Evolutionary conservation across 1,140 invertebrate species (phyloP), one percentile per base, ranked within the genome.

Genomic region (Drosophila nasuta): DNA sequence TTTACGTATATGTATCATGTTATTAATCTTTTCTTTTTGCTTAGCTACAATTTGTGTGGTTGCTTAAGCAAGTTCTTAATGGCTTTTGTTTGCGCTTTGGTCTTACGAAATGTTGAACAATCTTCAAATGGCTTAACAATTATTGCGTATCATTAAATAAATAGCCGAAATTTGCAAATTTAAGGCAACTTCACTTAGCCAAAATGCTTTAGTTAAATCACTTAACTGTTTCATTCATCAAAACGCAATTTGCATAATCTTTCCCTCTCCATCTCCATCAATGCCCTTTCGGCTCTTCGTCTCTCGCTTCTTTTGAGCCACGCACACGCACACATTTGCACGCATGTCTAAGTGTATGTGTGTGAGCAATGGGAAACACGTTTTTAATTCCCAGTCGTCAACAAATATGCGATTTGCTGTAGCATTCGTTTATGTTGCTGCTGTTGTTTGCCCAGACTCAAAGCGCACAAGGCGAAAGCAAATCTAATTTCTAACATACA

Each of bases 401-500:
- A 80, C 64, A 79, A 76, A 72, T 58, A 75, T 63, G 72, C 60
- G 78, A 81, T 49, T 81, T 54, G 45, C 66, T 72, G 64, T 43
- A 25, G 43, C 33, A 10, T 38, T 38, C 35, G 35, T 10, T 38
- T 33, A 33, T 33, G 30, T 54, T 48, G 6, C 38, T 75, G 59
- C 67, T 75, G 65, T 46, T 80, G 79, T 74, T 79, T 59, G 62
- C 38, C 33, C 51, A 67, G 59, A 54, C 77, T 41, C 52, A 49
- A 67, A 67, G 45, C 60, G 33, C 72, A 78, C 46, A 75, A 64
- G 67, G 70, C 78, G 69, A 49, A 49, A 43, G 76, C 77, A 87
- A 88, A 87, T 88, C 83, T 87, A 87, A 87, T 87, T 87, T 88
- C 77, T 80, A 71, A 48, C 71, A 70, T 57, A 71, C 51, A 75